Evolutionary conservation across 2,888 invertebrate species (phyloP), one percentile per base, ranked within the genome.

Genomic region (Chaetogeoica ovagalla): DNA sequence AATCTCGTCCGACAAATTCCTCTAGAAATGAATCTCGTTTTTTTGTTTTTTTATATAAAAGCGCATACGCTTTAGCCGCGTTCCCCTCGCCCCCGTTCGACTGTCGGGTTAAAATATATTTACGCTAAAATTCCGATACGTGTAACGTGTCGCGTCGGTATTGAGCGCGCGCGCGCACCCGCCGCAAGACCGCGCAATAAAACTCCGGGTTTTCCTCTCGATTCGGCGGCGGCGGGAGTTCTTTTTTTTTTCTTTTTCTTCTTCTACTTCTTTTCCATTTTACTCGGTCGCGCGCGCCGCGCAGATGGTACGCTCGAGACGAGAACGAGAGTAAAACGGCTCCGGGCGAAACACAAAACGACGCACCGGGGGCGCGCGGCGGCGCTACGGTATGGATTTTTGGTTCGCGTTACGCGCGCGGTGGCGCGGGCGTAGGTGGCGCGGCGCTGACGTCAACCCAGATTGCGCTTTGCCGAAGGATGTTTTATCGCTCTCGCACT

Each of bases 401-500:
- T 55, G 74, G 63, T 74, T 37, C 65, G 17, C 65, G 17, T 37
- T 6, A 37, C 30, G 9, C 52, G 43, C 52, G 30, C n/a, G 19
- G 48, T 43, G 59, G 71, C 55, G 62, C 37, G 37, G 52, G 55
- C 55, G 62, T 62, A 52, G 52, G 52, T 63, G 63, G 63, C 21
- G 63, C 17, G 55, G 60, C 21, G 17, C 43, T 72, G 71, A 60
- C 63, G 76, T 60, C 76, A 57, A 76, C 76, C 77, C 69, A 69
- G 76, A 76, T 76, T 76, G 76, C 69, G 77, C 37, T 70, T 69
- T 69, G 60, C 77, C 69, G 48, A 77, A 77, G 69, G 77, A 77
- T 70, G 62, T 77, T 77, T 77, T 77, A 77, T 77, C 62, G n/a
- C 68, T 30, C 59, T 43, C 65, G 39, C 43, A n/a, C 52, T 21